phyloP scores from a whole-genome alignment of 35 echinoderm and acorn worm species.

The Apostichopus japonicus region DNA sequence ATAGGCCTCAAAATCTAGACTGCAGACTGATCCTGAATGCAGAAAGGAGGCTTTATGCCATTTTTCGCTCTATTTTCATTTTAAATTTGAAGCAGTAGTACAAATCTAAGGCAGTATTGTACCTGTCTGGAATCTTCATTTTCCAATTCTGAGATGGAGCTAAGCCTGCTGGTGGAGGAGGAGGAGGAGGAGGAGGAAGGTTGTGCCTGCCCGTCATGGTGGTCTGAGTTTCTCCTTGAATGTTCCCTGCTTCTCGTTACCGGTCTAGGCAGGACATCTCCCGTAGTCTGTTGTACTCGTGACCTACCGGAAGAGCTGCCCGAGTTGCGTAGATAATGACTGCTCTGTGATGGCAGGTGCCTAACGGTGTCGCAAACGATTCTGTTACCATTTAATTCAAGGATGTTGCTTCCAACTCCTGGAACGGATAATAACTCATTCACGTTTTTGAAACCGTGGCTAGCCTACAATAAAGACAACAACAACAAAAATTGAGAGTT shows the following conservation, averaged over 20 bases:
- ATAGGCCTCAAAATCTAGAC: too few species aligned
- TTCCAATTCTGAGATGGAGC: neutral
- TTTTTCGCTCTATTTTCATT: too few species aligned
- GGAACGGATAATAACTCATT: constrained; percentile 44
- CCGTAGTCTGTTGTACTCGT: neutral
- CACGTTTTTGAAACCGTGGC: constrained; percentile 33
- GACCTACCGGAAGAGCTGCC: constrained; percentile 19
- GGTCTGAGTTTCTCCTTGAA: neutral
- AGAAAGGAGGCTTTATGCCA: too few species aligned
- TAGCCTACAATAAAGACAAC: neutral
- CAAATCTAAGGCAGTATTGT: neutral
- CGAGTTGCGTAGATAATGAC: constrained; percentile 43
- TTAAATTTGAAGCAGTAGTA: neutral
- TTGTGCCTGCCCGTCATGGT: neutral
- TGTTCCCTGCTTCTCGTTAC: neutral
- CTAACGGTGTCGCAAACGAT: constrained; percentile 10
- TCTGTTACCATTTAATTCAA: constrained; percentile 36
- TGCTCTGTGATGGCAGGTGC: neutral
- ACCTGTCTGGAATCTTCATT: constrained; percentile 48
- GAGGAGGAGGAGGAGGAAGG: neutral
- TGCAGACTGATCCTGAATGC: too few species aligned
- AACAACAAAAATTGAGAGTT: neutral
- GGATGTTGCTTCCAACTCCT: constrained; percentile 27
- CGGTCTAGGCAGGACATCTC: neutral
- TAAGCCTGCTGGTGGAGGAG: neutral